A percentile compares a stretch with the other conserved stretches of the same genome.
Evolutionary conservation across 2,888 invertebrate species (phyloP).

Genomic region (Lasius fuliginosus): DNA sequence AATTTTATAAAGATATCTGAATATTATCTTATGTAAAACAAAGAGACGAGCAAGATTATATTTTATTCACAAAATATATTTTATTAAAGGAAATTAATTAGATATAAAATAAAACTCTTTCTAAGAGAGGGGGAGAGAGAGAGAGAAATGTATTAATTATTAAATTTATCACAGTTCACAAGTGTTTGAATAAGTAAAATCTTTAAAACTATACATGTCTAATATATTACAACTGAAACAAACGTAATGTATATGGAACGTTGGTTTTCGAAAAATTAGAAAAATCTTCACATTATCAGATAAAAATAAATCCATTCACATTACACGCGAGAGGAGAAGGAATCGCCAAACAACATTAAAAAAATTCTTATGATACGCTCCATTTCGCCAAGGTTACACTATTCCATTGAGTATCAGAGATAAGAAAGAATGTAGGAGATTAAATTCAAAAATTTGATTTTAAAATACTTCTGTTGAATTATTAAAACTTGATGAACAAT

Average conservation of each 20-base stretch:
- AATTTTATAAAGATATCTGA: background rate
- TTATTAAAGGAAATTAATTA: background rate
- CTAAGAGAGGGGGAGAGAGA: too few relatives aligned
- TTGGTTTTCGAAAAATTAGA: background rate
- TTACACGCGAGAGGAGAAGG: background rate
- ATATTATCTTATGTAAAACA: background rate
- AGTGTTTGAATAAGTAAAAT: background rate
- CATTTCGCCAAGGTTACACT: constrained; percentile 41
- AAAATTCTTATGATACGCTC: constrained; percentile 36
- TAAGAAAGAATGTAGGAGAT: constrained; percentile 10
- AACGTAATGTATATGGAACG: background rate
- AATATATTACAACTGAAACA: background rate
- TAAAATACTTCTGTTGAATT: background rate
- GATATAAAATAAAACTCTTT: background rate
- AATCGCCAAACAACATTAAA: background rate
- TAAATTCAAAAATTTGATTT: background rate
- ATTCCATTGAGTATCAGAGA: constrained; percentile 30
- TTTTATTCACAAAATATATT: background rate
- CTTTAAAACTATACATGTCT: background rate
- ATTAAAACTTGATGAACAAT: background rate
- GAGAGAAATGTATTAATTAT: background rate
- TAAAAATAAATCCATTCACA: background rate
- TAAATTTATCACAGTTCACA: background rate
- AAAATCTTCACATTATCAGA: constrained; percentile 12
- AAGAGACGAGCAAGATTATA: background rate